These are phyloP conservation scores for Hylaea fasciaria DNA, from an alignment of 2,888 invertebrate genomes.

Conservation along the genomic window DNA sequence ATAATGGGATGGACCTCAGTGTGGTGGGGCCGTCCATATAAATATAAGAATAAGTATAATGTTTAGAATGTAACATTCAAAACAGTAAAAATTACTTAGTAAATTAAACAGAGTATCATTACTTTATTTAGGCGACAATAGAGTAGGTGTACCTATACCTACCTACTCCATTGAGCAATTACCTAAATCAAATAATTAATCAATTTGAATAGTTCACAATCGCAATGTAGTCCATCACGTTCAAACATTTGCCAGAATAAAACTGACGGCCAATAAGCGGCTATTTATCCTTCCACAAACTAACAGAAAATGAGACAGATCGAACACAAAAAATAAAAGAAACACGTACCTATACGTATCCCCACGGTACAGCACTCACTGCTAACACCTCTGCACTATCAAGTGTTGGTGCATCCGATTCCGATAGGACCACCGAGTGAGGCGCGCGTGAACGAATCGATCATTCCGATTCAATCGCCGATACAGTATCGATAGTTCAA, in stretches of 20 bases:
- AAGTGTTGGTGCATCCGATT: conserved; percentile 21
- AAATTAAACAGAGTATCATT: too few species aligned
- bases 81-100: too few species aligned
- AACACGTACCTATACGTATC: conserved; percentile 3
- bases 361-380: not conserved
- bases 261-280: too few species aligned
- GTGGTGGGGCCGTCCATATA: not conserved
- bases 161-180: too few species aligned
- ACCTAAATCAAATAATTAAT: too few species aligned
- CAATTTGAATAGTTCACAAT: too few species aligned
- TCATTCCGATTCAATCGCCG: conserved; percentile 55
- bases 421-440: conserved; percentile 49
- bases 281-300: not conserved
- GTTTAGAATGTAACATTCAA: too few species aligned
- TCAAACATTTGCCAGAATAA: too few species aligned
- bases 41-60: too few species aligned
- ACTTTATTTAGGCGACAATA: too few species aligned
- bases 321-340: not conserved
- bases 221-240: too few species aligned
- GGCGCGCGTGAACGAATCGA: conserved; percentile 55
- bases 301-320: not conserved
- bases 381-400: conserved; percentile 8
- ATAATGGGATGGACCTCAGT: conserved; percentile 22
- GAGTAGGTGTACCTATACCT: too few species aligned
- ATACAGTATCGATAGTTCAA: conserved; percentile 35